These are phyloP conservation scores for Scatophagus argus DNA, from an alignment of 2,113 vertebrate genomes.

Conservation along the genomic window DNA sequence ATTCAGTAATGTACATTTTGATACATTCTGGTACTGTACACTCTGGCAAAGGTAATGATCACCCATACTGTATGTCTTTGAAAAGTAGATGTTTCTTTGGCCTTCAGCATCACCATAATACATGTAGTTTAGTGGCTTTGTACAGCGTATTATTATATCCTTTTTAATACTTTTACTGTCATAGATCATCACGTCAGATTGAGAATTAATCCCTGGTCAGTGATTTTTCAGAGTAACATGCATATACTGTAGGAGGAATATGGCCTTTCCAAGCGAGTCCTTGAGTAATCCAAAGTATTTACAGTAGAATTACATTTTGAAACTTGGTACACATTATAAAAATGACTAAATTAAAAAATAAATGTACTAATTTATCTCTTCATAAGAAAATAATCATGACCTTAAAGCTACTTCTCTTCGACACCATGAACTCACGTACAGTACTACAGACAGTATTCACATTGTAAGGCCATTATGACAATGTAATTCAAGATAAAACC, in stretches of 20 bases:
- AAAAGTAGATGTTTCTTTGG: conserved; percentile 78
- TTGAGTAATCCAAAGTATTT: conserved; percentile 78
- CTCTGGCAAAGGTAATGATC: conserved; percentile 69
- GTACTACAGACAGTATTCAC: conserved; percentile 75
- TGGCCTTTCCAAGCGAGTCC: conserved; percentile 73
- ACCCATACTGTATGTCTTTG: conserved; percentile 59
- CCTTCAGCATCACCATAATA: conserved; percentile 74
- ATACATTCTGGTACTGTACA: conserved; percentile 75
- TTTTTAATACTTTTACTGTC: conserved; percentile 63
- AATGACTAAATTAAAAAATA: conserved; percentile 85
- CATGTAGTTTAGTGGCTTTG: conserved; percentile 64
- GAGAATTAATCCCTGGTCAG: conserved; percentile 67
- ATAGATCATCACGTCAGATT: conserved; percentile 67
- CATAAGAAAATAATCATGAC: conserved; percentile 83
- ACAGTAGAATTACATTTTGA: conserved; percentile 72
- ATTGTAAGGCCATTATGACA: conserved; percentile 80
- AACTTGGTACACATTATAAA: conserved; percentile 78
- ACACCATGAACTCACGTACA: conserved; percentile 71
- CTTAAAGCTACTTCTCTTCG: conserved; percentile 78
- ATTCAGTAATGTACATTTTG: conserved; percentile 66
- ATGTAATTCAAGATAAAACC: conserved; percentile 77
- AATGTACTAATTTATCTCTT: conserved; percentile 81
- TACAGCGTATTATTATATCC: conserved; percentile 53
- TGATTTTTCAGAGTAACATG: conserved; percentile 73
- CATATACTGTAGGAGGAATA: conserved; percentile 77